Conservation (phyloP, 1,140 invertebrate species). For the Tetraneura akinire region DNA sequence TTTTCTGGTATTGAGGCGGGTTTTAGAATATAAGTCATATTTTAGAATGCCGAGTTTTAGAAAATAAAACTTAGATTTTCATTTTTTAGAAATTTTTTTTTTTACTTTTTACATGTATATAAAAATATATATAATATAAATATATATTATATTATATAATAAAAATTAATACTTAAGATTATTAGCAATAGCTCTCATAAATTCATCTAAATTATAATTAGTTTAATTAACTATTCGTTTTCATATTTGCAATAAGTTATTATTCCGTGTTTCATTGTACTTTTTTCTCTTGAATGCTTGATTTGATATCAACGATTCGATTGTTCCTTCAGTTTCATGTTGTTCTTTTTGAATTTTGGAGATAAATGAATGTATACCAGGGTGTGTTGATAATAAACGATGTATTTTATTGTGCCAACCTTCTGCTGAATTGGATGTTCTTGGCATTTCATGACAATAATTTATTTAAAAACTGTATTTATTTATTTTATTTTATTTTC, state of each 20-base stretch:
- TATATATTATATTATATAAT: not conserved
- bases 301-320: conserved; percentile 1
- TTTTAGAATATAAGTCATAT: too few relatives aligned
- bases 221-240: not conserved
- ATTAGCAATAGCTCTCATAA: not conserved
- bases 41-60: not conserved
- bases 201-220: not conserved
- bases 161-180: not conserved
- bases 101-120: not conserved
- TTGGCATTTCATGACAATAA: conserved; percentile 8
- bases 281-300: not conserved
- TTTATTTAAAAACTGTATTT: too few relatives aligned
- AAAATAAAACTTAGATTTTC: not conserved
- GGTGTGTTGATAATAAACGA: not conserved
- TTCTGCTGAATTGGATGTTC: not conserved
- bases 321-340: not conserved
- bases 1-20: too few relatives aligned
- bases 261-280: not conserved
- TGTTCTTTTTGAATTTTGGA: not conserved
- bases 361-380: not conserved
- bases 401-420: not conserved
- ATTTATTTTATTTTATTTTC: too few relatives aligned
- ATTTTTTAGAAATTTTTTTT: not conserved
- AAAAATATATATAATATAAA: not conserved
- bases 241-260: not conserved